A percentile compares a stretch with the other conserved stretches of the same genome.
phyloP scores from a whole-genome alignment of 2,888 invertebrate species.

The Drosophila aldrichi region DNA sequence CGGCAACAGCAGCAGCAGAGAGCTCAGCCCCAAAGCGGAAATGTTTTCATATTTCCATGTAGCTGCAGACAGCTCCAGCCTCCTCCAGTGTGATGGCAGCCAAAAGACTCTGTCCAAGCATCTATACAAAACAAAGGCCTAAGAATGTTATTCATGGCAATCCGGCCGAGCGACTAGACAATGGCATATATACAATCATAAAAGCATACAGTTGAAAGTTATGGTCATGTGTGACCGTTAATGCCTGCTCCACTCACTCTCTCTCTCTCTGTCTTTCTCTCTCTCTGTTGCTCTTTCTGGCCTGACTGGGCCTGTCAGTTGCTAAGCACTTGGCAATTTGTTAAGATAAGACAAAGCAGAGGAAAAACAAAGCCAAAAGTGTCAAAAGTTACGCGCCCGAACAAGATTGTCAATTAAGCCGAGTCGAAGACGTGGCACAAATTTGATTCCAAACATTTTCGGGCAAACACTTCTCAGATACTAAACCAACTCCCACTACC shows the following conservation, averaged over 20 bases:
- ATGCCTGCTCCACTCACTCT: conserved; percentile 25
- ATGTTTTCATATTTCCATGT: conserved; percentile 50
- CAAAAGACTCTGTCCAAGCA: conserved; percentile 20
- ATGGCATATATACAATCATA: conserved; percentile 50
- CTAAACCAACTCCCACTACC: background rate
- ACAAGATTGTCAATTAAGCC: conserved; percentile 71
- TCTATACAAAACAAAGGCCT: conserved; percentile 56
- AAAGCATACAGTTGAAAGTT: conserved; percentile 50
- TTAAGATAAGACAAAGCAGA: conserved; percentile 68
- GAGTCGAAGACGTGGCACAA: conserved; percentile 43
- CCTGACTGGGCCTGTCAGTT: conserved; percentile 54
- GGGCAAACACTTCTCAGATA: background rate
- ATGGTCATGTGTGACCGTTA: conserved; percentile 59
- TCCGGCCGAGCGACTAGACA: conserved; percentile 33
- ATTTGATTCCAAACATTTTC: conserved; percentile 23
- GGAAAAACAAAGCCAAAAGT: conserved; percentile 47
- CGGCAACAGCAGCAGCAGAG: conserved; percentile 7
- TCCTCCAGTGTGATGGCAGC: conserved; percentile 39
- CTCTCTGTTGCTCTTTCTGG: background rate
- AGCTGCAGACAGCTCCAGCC: conserved; percentile 47
- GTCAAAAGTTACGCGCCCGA: conserved; percentile 58
- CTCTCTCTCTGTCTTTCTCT: background rate
- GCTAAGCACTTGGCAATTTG: conserved; percentile 74
- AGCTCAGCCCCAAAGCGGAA: conserved; percentile 54
- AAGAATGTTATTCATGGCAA: conserved; percentile 73